Evolutionary conservation across 2,888 invertebrate species (phyloP).

Genomic region (Caradrina kadenii): DNA sequence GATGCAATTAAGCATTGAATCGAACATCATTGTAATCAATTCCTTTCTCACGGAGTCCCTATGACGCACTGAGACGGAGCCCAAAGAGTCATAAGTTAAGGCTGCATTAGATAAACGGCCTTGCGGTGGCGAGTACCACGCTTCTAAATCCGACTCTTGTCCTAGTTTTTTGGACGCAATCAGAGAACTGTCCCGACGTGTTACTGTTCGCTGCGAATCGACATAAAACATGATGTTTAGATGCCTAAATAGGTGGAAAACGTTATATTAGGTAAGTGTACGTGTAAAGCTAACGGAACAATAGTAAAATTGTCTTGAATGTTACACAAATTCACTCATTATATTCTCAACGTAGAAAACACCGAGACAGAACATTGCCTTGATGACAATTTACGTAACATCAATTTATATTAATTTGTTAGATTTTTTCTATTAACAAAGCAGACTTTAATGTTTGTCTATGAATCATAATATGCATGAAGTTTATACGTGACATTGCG

Average conservation of each 20-base stretch:
- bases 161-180: conserved; percentile 61
- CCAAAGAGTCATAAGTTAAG: conserved; percentile 69
- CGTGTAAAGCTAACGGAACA: not conserved
- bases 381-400: not conserved
- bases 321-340: not conserved
- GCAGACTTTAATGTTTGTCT: not conserved
- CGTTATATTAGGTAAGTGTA: not conserved
- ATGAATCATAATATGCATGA: not conserved
- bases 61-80: conserved; percentile 63
- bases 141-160: conserved; percentile 63
- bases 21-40: conserved; percentile 80
- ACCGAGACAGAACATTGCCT: not conserved
- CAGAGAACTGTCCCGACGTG: conserved; percentile 84
- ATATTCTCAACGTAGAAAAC: not conserved
- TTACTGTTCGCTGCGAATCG: conserved; percentile 80
- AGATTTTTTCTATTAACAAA: not conserved
- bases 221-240: conserved; percentile 77
- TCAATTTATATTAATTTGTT: too few relatives aligned
- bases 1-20: conserved; percentile 82
- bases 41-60: conserved; percentile 79
- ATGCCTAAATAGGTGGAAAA: too few relatives aligned
- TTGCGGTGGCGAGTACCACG: conserved; percentile 61
- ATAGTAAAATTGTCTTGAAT: not conserved
- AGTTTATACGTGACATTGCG: not conserved
- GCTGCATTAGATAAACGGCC: conserved; percentile 63